Evolutionary conservation across 2,113 vertebrate species (phyloP), one percentile per base, ranked within the genome.

Genomic region (Gulo gulo): DNA sequence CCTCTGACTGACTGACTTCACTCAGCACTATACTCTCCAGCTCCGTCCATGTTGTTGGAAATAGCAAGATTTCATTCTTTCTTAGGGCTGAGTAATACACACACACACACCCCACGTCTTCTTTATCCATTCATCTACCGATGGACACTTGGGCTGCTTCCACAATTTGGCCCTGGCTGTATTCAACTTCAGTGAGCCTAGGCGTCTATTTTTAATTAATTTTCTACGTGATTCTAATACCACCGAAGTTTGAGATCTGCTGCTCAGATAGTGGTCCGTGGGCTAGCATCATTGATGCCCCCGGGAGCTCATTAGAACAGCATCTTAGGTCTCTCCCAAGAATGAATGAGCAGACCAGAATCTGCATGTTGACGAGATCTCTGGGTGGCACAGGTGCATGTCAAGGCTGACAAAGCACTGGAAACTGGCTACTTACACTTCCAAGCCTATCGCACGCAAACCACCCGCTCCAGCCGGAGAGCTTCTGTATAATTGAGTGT

Each of bases 231-330:
- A 42, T 78, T 86, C 24, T 36, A 36, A 26, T 65, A 21, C 24
- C 13, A 36, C 36, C 24, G 9, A 10, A 6, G 12, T 59, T 45
- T 74, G 39, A 50, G 79, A 69, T 82, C 20, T 31, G 16, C 24
- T n/a, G 7, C 76, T 76, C 23, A 36, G 4, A 8, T 15, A 26
- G 21, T 36, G 14, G n/a, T 88, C 63, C 6, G 0, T 4, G 45
- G 79, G 2, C 55, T n/a, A 6, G 63, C 34, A 16, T 55, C 3
- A 0, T 5, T 23, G 79, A 85, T 7, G 7, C n/a, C 69, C 52
- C 61, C 39, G 52, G 26, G 29, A 23, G 63, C 57, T 71, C 42
- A 8, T 31, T 82, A 52, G 84, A 89, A 79, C 6, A 36, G 69
- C 36, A 15, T 50, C 83, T 85, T 76, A 67, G 69, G n/a, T n/a